A percentile compares a stretch with the other conserved stretches of the same genome.
Conservation (phyloP, 2,888 invertebrate species). For the Ditylenchus weischeri region DNA sequence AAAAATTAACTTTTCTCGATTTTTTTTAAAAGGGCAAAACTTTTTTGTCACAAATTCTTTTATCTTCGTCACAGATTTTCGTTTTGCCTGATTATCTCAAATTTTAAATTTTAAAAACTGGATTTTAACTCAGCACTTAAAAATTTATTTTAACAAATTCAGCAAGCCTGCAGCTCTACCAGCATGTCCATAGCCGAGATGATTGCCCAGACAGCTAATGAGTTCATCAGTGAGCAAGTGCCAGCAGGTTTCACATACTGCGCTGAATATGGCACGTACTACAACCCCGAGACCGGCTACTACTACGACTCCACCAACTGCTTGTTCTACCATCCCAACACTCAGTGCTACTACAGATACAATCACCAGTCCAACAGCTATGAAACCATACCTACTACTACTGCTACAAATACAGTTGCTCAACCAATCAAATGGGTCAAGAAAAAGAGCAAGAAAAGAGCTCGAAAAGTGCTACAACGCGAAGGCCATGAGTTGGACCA, state of each 20-base stretch:
- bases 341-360: conserved; percentile 44
- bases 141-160: no score
- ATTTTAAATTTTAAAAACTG: no score
- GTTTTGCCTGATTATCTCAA: no score
- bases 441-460: no score
- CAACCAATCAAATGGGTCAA: conserved; percentile 1
- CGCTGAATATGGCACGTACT: conserved; percentile 48
- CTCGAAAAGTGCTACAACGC: not conserved
- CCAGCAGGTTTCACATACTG: conserved; percentile 45
- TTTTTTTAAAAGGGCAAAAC: no score
- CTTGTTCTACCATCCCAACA: conserved; percentile 42
- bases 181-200: conserved; percentile 44
- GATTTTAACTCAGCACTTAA: no score
- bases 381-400: conserved; percentile 9
- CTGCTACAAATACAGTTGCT: not conserved
- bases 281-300: conserved; percentile 43
- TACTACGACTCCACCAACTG: conserved; percentile 47
- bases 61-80: no score
- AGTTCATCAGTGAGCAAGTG: conserved; percentile 33
- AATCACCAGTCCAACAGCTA: conserved; percentile 27
- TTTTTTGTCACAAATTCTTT: no score
- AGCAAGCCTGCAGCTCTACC: no score
- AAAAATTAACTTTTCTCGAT: no score
- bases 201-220: conserved; percentile 46
- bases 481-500: conserved; percentile 13